Base-by-base conservation (phyloP, 2,888 invertebrate species). In the Hypercompe scribonia region DNA sequence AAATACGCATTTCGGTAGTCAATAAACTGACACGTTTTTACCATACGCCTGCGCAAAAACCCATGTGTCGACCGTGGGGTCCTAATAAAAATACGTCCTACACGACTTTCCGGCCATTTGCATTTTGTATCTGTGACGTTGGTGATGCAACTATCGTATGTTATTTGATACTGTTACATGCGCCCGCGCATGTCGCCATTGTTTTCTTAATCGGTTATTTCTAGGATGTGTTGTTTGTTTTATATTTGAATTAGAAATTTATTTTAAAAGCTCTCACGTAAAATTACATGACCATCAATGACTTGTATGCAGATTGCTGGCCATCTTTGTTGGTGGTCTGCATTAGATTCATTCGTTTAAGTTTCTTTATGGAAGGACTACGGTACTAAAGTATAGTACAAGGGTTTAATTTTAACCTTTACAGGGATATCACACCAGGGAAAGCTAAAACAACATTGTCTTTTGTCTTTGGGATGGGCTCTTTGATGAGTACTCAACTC, bases 21-120 rank as follows among this genome's bases (percentile, higher is more conserved):
- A 75, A 78, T 81, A 79, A 75, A 70, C 46, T 39, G 18, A 67
- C 67, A 78, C 33, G 34, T 68, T 65, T 64, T 72, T 67, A 69
- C 36, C 18, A 31, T 61, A 79, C 86, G 86, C 86, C 86, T 84
- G 76, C 86, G 85, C 87, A 81, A 82, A 85, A 82, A 73, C 68
- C 61, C 75, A 72, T 70, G 74, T 73, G 39, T 70, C 78, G 71
- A 70, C 69, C 66, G 80, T 84, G 83, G 70, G 80, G 85, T 80
- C 85, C 78, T 78, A 82, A 88, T 89, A 91, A 90, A 89, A 89
- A 87, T 79, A 77, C 90, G 77, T 82, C 91, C 91, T 88, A 91
- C 92, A 84, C 87, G 50, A 87, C 90, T 91, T 91, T 92, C 91
- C 87, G 77, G 71, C 76, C 86, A 91, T 92, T 92, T 87, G 90